Percentiles rank a stretch among this genome's conserved stretches.
These are phyloP conservation scores for Forbesichthys agassizii DNA, from an alignment of 2,113 vertebrate genomes.

Conservation along the genomic window DNA sequence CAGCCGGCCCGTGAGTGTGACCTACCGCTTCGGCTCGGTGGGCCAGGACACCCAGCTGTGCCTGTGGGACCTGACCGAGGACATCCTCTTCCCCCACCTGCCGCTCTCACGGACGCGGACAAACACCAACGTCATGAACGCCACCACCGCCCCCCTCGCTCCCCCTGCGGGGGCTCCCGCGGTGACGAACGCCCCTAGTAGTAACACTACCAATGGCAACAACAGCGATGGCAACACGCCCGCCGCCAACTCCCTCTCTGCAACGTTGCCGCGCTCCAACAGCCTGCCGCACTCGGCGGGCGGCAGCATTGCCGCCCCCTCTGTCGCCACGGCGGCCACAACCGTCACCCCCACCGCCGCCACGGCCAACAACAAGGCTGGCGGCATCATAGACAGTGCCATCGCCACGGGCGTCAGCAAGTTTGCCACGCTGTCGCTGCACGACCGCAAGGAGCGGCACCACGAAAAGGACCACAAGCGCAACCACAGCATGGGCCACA, in stretches of 20 bases:
- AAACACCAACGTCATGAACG: conserved; percentile 98
- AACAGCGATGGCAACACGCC: conserved; percentile 79
- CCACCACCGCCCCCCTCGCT: conserved; percentile 81
- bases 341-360: conserved; percentile 65
- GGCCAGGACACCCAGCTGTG: conserved; percentile 99
- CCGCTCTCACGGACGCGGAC: conserved; percentile 96
- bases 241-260: conserved; percentile 83
- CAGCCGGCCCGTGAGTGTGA: conserved; percentile 94
- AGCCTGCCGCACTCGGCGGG: conserved; percentile 90
- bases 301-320: conserved; percentile 81
- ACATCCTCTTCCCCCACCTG: conserved; percentile 97
- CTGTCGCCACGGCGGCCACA: conserved; percentile 77
- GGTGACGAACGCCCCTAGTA: conserved; percentile 64
- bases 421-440: conserved; percentile 95
- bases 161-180: conserved; percentile 49
- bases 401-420: conserved; percentile 94
- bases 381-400: conserved; percentile 85
- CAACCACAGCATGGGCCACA: conserved; percentile 99
- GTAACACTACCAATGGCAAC: conserved; percentile 72
- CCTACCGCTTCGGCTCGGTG: conserved; percentile 96
- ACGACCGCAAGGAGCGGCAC: conserved; percentile 96
- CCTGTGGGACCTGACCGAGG: conserved; percentile 99
- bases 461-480: conserved; percentile 98
- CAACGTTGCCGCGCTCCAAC: conserved; percentile 94
- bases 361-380: conserved; percentile 2